These are phyloP conservation scores for Hypothenemus hampei DNA, from an alignment of 1,140 invertebrate genomes.

Conservation along the genomic window DNA sequence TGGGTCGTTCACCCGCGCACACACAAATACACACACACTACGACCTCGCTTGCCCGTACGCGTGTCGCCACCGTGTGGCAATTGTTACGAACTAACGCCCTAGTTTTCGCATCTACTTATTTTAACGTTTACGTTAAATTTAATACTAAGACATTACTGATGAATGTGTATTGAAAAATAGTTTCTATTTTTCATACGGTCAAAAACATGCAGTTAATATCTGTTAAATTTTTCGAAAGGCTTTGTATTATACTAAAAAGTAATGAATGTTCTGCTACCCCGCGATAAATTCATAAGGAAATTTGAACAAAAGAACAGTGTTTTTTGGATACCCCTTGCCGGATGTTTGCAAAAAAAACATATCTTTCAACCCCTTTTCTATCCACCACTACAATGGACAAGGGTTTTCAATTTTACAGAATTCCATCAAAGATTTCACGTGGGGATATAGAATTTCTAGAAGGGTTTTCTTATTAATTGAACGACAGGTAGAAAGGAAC, in stretches of 20 bases:
- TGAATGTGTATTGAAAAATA: too few species aligned
- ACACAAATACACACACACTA: too few species aligned
- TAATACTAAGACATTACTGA: too few species aligned
- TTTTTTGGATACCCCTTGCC: too few species aligned
- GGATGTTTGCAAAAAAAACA: slow-evolving; percentile 13
- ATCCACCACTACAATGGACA: too few species aligned
- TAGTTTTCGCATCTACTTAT: neutral
- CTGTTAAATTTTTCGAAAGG: too few species aligned
- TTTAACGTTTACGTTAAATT: neutral
- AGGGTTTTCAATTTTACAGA: slow-evolving; percentile 21
- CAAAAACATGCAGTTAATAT: too few species aligned
- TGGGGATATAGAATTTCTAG: slow-evolving; percentile 2
- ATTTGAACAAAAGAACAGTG: too few species aligned
- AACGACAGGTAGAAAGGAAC: slow-evolving; percentile 17
- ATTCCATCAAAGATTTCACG: slow-evolving; percentile 11
- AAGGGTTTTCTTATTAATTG: slow-evolving; percentile 7
- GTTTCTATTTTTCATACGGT: too few species aligned
- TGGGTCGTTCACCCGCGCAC: slow-evolving; percentile 27
- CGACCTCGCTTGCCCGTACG: neutral
- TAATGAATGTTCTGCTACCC: too few species aligned
- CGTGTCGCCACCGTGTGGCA: slow-evolving; percentile 4
- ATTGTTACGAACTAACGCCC: neutral
- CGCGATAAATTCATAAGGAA: too few species aligned
- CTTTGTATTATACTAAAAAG: too few species aligned
- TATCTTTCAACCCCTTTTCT: neutral